Evolutionary conservation across 2,888 invertebrate genomes (phyloP), one percentile per base, ranked within the genome.

Genomic region (Caenorhabditis macrosperma): DNA sequence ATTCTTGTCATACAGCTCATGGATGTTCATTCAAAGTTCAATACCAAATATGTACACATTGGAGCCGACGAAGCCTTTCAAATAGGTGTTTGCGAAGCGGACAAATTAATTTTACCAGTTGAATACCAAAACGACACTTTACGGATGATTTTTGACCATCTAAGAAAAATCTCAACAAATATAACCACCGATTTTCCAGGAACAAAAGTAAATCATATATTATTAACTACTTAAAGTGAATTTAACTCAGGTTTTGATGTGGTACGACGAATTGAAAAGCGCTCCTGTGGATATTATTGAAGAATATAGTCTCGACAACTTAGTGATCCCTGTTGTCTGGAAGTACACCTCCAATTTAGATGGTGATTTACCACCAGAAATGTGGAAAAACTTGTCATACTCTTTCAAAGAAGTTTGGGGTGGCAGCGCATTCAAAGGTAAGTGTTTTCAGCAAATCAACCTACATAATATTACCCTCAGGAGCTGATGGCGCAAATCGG

Each of bases 401-500:
- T 93, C 94, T 1, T 94, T 94, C 87, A 92, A 93, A 6, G 93
- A 93, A 1, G 93, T 94, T 12, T 94, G 94, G 94, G 93, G 93
- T 5, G 94, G 94, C 0, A 94, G 94, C 15, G 94, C 94, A 0
- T 94, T 93, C 88, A 94, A 94, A 91, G 94, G 85, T 78, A 30
- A 20, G 5, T 17, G 2, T 30, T 26, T 24, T n/a, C n/a, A n/a
- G n/a, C 12, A 7, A 1, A 20, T 17, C 28, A 24, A 41, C 4
- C 28, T 22, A 12, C 20, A 33, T 6, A 52, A 52, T 26, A 24
- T n/a, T 26, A 52, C 15, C 6, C 15, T 54, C 28, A 82, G 84
- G 86, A n/a, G 86, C 86, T 20, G 83, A 86, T 63, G 85, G 85
- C 10, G 76, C 82, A 22, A 82, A 67, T 48, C 66, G 79, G 2